phyloP scores from a whole-genome alignment of 2,113 vertebrate genomes.

The Ageneiosus marmoratus region DNA sequence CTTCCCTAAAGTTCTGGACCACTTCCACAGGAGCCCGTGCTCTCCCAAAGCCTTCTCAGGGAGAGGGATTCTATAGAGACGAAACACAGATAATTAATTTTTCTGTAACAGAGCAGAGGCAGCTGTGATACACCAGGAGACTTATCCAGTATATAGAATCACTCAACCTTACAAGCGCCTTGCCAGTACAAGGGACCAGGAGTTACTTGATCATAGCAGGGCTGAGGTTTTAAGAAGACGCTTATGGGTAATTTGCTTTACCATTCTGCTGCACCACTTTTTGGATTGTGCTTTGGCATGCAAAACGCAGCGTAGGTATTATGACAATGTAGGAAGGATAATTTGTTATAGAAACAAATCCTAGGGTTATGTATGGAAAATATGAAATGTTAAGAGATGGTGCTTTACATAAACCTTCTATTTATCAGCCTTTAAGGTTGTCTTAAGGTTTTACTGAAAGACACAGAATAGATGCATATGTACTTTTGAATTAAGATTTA shows the following conservation, averaged over 20 bases:
- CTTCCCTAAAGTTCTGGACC: slow-evolving; percentile 32
- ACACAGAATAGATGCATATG: neutral
- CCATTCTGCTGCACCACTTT: slow-evolving; percentile 7
- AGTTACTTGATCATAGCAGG: slow-evolving; percentile 10
- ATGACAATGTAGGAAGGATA: slow-evolving; percentile 22
- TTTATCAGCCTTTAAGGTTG: slow-evolving; percentile 10
- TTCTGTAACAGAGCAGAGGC: slow-evolving; percentile 31
- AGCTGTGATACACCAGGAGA: slow-evolving; percentile 22
- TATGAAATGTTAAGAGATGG: slow-evolving; percentile 4
- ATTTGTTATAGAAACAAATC: slow-evolving; percentile 32
- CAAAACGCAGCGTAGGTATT: neutral
- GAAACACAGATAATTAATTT: slow-evolving; percentile 44
- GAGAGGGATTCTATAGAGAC: slow-evolving; percentile 19
- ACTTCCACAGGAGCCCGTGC: slow-evolving; percentile 33
- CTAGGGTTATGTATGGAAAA: slow-evolving; percentile 13
- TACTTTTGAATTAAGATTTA: slow-evolving; percentile 28
- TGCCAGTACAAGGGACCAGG: slow-evolving; percentile 2
- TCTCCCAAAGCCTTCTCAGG: slow-evolving; percentile 33
- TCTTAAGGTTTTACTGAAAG: slow-evolving; percentile 7
- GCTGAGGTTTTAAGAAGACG: slow-evolving; percentile 30
- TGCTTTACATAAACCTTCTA: slow-evolving; percentile 13
- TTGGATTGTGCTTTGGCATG: slow-evolving; percentile 28
- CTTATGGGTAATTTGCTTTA: slow-evolving; percentile 20
- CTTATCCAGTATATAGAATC: neutral
- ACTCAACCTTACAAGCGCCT: neutral